Percentiles rank a stretch among this genome's conserved stretches.
Evolutionary conservation across 2,797 vertebrate genomes (phyloP).

Genomic region (Anomalospiza imberbis): DNA sequence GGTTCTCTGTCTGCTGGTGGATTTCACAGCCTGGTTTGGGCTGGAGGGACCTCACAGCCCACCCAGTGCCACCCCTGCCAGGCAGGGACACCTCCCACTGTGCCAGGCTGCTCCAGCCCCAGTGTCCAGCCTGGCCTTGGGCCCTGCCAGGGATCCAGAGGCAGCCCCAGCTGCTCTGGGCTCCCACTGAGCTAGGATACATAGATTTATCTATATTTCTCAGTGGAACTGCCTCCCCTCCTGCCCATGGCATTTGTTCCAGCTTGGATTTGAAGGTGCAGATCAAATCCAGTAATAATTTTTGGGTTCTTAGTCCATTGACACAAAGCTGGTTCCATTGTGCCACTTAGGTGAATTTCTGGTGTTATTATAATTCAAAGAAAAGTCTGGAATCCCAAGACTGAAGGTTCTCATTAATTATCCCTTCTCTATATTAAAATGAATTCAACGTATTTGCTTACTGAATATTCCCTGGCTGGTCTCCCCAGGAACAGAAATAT

Average conservation of each 20-base stretch:
- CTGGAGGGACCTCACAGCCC: fast-evolving
- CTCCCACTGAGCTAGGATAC: background rate
- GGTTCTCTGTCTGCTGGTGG: background rate
- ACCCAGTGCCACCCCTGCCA: background rate
- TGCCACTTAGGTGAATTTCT: background rate
- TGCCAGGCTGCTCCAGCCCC: background rate
- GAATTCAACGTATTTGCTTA: background rate
- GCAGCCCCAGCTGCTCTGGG: background rate
- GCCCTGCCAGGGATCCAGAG: background rate
- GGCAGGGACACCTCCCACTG: background rate
- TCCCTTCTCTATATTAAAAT: background rate
- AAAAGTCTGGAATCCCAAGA: background rate
- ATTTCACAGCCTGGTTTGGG: background rate
- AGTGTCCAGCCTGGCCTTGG: background rate
- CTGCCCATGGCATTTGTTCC: background rate
- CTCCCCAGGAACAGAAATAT: background rate
- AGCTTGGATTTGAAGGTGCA: background rate
- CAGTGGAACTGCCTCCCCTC: background rate
- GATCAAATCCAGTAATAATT: background rate
- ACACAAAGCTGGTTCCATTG: background rate
- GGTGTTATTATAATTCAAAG: background rate
- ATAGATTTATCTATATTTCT: background rate
- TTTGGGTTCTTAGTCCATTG: background rate
- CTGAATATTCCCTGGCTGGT: background rate
- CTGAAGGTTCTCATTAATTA: background rate